Evolutionary conservation across 2,113 vertebrate genomes (phyloP), one percentile per base, ranked within the genome.

Genomic region (Cephalopterus ornatus): DNA sequence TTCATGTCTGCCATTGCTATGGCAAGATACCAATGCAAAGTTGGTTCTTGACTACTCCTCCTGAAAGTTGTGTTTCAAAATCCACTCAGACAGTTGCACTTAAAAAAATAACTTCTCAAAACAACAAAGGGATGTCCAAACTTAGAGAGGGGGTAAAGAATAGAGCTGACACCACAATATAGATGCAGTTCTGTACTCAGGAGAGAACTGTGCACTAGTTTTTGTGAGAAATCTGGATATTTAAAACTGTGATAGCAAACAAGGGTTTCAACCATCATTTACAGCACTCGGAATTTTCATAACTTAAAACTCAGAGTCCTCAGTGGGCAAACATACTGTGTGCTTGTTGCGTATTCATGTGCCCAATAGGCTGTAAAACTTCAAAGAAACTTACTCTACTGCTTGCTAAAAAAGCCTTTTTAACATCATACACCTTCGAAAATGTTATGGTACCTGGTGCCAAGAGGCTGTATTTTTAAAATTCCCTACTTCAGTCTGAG

Each of bases 391-490:
- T 85, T 78, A 87, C 65, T 84, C 59, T 84, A 28, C 27, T 85
- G 73, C 56, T 88, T 78, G 35, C 73, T 95, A 75, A 94, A 96
- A 95, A 94, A 56, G 26, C 14, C 83, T 87, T 95, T 92, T 92
- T 79, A 85, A 93, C 66, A 89, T 78, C 77, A 89, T 87, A 93
- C 30, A 47, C 81, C 59, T 83, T 97, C 74, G 93, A 85, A 96
- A 93, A 47, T 93, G 27, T 85, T 96, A 84, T 95, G 91, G 42
- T 62, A 80, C 22, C 41, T 58, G n/a, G 20, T 84, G 67, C 88
- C 94, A 97, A 95, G 76, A 92, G 65, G 79, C 82, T 94, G 70
- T 88, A 96, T 95, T 93, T 97, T 70, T 87, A 88, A 98, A 97
- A 95, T 93, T 62, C 89, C 92, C 84, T 93, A 42, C 86, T 89